These are phyloP conservation scores for Bovichtus diacanthus DNA, from an alignment of 2,797 vertebrate genomes.

Conservation along the genomic window DNA sequence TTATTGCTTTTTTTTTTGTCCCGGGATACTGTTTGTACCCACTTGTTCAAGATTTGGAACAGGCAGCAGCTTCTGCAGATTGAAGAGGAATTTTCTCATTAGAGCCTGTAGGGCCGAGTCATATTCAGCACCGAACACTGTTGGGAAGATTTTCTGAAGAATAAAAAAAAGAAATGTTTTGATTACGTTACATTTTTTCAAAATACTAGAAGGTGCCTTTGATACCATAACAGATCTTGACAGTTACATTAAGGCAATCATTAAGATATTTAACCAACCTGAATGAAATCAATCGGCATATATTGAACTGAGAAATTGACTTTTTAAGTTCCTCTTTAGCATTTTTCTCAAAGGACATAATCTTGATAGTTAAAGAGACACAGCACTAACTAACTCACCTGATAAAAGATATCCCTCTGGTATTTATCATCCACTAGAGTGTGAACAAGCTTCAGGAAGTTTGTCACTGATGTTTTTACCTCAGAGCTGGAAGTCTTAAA, in stretches of 20 bases:
- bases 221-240: not conserved
- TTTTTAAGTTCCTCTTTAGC: not conserved
- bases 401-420: constrained; percentile 40
- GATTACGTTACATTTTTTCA: not conserved
- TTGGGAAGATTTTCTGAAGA: constrained; percentile 45
- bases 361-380: constrained; percentile 4
- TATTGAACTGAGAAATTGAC: no score
- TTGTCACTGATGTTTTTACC: constrained; percentile 28
- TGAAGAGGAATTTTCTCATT: constrained; percentile 54
- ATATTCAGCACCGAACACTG: constrained; percentile 46
- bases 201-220: not conserved
- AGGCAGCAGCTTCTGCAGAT: constrained; percentile 53
- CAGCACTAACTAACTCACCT: constrained; percentile 19
- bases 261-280: not conserved
- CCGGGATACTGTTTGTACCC: not conserved
- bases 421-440: constrained; percentile 27
- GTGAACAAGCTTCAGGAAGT: constrained; percentile 48
- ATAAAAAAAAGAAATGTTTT: not conserved
- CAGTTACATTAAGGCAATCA: not conserved
- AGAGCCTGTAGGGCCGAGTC: constrained; percentile 43
- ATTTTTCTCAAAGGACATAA: not conserved
- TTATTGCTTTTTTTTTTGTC: not conserved
- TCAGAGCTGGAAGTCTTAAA: constrained; percentile 17
- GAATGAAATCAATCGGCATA: not conserved
- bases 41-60: constrained; percentile 58